Evolutionary conservation across 1,140 invertebrate genomes (phyloP).

Genomic region (Drosophila melanica): DNA sequence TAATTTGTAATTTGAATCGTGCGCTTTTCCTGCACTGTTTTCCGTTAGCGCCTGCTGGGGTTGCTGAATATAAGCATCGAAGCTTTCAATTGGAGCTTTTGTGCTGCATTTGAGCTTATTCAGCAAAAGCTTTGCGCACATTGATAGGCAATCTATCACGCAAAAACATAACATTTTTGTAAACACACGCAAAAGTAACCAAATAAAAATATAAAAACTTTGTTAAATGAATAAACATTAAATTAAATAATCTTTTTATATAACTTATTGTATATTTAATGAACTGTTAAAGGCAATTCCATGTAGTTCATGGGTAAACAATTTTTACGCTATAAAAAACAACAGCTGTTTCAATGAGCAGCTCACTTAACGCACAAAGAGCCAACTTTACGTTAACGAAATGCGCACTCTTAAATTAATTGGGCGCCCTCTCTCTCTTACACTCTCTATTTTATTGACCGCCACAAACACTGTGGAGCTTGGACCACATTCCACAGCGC

Average conservation of each 20-base stretch:
- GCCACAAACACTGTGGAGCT: conserved; percentile 20
- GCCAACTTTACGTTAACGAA: background rate
- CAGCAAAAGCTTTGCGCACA: conserved; percentile 37
- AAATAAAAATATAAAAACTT: no score
- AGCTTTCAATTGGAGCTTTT: conserved; percentile 46
- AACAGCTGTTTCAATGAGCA: conserved; percentile 42
- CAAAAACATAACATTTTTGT: conserved; percentile 8
- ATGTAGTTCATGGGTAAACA: conserved; percentile 6
- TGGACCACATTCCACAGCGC: conserved; percentile 37
- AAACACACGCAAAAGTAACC: conserved; percentile 18
- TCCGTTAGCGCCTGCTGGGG: conserved; percentile 19
- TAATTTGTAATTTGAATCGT: background rate
- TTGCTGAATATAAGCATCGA: conserved; percentile 16
- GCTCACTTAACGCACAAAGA: conserved; percentile 9
- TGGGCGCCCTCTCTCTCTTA: background rate
- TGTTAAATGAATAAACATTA: no score
- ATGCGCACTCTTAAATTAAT: conserved; percentile 17
- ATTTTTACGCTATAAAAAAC: conserved; percentile 1
- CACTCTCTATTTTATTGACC: background rate
- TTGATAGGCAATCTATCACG: conserved; percentile 10
- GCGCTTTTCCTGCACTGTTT: conserved; percentile 22
- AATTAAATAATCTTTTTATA: no score
- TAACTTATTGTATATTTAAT: background rate
- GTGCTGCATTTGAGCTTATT: conserved; percentile 29
- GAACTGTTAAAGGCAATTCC: no score